Conservation (phyloP, 2,797 vertebrate genomes). For the Sitta carolinensis region DNA sequence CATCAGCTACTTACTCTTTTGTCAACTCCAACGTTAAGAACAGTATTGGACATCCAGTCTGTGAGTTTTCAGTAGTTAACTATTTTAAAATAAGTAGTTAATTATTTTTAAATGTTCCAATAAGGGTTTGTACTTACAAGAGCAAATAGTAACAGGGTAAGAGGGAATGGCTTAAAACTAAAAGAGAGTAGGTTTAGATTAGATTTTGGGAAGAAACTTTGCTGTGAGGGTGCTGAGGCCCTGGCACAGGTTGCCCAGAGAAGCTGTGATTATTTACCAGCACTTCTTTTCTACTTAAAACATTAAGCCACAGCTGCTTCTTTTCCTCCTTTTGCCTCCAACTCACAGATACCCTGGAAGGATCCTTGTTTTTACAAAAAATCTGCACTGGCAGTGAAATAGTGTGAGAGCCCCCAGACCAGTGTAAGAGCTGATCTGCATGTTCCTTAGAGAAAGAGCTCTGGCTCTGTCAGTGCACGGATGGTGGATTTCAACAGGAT, state of each 20-base stretch:
- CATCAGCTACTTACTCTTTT: constrained; percentile 67
- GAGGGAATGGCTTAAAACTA: background rate
- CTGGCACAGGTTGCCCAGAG: background rate
- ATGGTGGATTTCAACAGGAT: background rate
- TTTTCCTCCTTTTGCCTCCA: background rate
- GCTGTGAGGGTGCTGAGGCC: background rate
- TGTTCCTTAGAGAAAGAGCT: background rate
- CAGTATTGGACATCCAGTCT: constrained; percentile 66
- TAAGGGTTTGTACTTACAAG: background rate
- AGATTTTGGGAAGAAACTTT: background rate
- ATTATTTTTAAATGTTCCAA: background rate
- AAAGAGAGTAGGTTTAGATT: background rate
- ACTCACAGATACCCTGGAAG: background rate
- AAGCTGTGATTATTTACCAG: background rate
- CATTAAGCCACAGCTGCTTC: background rate
- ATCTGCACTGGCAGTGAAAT: background rate
- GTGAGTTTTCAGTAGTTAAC: constrained; percentile 73
- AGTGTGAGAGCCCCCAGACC: background rate
- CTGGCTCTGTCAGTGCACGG: background rate
- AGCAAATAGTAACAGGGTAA: background rate
- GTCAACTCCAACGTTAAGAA: constrained; percentile 69
- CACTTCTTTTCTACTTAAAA: background rate
- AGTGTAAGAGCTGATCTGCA: background rate
- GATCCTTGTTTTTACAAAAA: background rate
- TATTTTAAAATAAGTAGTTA: background rate